A percentile compares a stretch with the other conserved stretches of the same genome.
phyloP scores from a whole-genome alignment of 2,113 vertebrate species.

The Pomatorhinus ruficollis region DNA sequence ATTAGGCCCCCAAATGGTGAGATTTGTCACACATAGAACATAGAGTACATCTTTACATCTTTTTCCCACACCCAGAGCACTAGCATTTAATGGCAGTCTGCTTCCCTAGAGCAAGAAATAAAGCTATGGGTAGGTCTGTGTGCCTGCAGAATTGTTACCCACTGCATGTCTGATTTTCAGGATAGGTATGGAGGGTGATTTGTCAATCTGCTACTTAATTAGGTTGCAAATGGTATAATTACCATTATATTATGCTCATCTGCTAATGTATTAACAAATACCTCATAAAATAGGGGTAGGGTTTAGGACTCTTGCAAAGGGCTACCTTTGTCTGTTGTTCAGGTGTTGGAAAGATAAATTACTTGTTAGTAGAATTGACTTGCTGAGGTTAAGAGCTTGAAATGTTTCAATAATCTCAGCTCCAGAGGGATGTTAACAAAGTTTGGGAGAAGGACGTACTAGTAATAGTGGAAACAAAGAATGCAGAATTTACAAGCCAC shows the following conservation, averaged over 20 bases:
- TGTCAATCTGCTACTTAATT: background rate
- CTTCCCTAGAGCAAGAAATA: background rate
- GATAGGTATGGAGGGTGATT: background rate
- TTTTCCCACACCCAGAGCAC: background rate
- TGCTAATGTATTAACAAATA: background rate
- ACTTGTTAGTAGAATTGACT: background rate
- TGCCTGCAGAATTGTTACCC: background rate
- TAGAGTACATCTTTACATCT: background rate
- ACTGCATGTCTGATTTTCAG: background rate
- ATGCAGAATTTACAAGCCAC: background rate
- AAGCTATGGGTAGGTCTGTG: background rate
- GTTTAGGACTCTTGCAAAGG: background rate
- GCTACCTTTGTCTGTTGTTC: background rate
- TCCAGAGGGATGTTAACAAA: background rate
- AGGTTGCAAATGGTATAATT: background rate
- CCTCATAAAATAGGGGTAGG: background rate
- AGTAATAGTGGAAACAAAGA: background rate
- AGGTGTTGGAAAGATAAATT: background rate
- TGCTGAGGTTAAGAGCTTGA: background rate
- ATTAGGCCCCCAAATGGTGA: background rate
- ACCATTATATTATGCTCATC: background rate
- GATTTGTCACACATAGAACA: background rate
- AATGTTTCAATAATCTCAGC: background rate
- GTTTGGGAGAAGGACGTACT: background rate
- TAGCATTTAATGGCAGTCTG: background rate